Conservation (phyloP, 2,888 invertebrate genomes). For the Ischnura elegans region DNA sequence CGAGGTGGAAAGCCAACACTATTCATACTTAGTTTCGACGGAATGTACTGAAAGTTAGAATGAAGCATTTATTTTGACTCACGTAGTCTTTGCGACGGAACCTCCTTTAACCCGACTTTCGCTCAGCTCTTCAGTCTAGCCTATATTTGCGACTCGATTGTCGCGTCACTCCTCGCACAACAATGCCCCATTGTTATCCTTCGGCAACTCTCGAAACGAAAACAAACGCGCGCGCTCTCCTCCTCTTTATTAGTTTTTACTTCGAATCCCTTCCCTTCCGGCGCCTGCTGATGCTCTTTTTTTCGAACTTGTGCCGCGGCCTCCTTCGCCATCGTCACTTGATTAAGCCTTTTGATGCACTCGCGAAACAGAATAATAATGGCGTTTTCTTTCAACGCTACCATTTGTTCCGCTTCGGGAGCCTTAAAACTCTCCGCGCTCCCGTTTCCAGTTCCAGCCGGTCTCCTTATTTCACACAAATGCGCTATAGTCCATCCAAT, state of each 20-base stretch:
- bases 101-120: no score
- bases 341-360: conserved; percentile 6
- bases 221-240: not conserved
- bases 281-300: not conserved
- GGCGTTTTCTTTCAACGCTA: not conserved
- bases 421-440: not conserved
- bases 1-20: no score
- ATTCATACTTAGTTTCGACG: no score
- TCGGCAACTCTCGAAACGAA: not conserved
- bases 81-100: no score
- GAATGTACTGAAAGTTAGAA: no score
- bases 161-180: not conserved
- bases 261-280: not conserved
- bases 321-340: not conserved
- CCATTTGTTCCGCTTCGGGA: not conserved
- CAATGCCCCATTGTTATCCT: not conserved
- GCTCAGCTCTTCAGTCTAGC: not conserved
- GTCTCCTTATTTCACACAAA: no score
- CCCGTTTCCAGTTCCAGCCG: no score
- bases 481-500: no score
- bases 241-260: not conserved
- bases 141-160: not conserved
- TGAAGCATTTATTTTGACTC: no score
- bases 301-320: not conserved
- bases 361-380: not conserved